phyloP scores from a whole-genome alignment of 1,140 invertebrate genomes.

The Ganaspis sp. region DNA sequence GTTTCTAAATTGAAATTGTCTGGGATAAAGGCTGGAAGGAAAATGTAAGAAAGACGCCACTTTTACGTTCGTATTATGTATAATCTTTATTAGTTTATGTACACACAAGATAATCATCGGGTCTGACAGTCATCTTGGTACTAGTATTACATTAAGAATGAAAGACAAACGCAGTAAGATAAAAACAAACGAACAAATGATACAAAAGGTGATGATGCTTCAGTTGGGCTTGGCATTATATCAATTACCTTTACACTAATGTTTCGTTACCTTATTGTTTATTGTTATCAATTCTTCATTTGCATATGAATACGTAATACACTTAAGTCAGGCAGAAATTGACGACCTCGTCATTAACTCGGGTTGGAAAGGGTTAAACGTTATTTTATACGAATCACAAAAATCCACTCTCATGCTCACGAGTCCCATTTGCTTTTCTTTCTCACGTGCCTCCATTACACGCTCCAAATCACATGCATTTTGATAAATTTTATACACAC shows the following conservation, averaged over 20 bases:
- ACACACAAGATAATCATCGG: constrained; percentile 70
- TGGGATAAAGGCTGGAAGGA: too few relatives aligned
- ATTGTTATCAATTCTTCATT: constrained; percentile 71
- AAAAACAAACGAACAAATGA: constrained; percentile 76
- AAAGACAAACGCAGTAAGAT: constrained; percentile 76
- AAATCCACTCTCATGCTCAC: constrained; percentile 57
- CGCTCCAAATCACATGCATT: constrained; percentile 37
- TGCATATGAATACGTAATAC: constrained; percentile 50
- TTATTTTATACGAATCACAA: constrained; percentile 63
- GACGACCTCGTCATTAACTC: constrained; percentile 59
- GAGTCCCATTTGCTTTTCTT: constrained; percentile 47
- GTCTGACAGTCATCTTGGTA: constrained; percentile 68
- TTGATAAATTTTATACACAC: background rate
- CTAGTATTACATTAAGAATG: constrained; percentile 73
- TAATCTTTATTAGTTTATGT: constrained; percentile 73
- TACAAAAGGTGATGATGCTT: constrained; percentile 75
- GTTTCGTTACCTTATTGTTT: constrained; percentile 68
- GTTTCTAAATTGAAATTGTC: too few relatives aligned
- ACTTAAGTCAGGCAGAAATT: constrained; percentile 71
- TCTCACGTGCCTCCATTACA: constrained; percentile 32
- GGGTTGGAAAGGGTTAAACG: constrained; percentile 41
- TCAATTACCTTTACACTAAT: constrained; percentile 63
- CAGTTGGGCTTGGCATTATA: constrained; percentile 60
- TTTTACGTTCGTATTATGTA: constrained; percentile 52
- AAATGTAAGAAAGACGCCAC: background rate